Conservation (phyloP, 1,140 invertebrate genomes). For the Ceratitis capitata region DNA sequence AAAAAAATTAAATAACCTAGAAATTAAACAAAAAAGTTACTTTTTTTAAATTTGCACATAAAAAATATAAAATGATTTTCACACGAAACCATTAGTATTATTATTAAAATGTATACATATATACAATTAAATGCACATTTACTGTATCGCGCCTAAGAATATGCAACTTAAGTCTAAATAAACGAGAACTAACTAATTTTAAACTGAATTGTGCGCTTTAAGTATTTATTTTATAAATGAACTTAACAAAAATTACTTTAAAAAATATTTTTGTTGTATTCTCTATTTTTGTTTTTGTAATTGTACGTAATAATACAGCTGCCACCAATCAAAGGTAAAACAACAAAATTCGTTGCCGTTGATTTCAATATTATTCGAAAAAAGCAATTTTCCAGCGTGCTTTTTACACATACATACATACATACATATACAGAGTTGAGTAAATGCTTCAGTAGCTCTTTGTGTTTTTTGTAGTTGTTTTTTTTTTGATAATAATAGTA, state of each 20-base stretch:
- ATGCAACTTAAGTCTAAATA: neutral
- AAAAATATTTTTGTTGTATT: neutral
- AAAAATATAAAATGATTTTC: neutral
- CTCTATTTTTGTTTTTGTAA: neutral
- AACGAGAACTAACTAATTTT: too few species aligned
- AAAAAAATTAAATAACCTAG: neutral
- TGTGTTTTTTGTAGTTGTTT: neutral
- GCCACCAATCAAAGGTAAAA: neutral
- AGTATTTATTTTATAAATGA: neutral
- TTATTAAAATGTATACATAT: neutral
- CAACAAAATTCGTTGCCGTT: neutral
- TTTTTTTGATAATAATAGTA: neutral
- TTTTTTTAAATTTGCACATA: neutral
- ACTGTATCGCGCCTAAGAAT: neutral
- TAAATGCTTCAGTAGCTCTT: neutral
- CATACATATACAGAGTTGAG: neutral
- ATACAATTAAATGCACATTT: too few species aligned
- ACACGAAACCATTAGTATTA: neutral
- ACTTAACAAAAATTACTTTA: neutral
- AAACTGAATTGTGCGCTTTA: neutral
- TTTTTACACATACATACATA: neutral
- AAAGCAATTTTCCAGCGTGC: neutral
- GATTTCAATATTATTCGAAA: neutral
- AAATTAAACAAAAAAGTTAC: neutral
- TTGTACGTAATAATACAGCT: neutral